Evolutionary conservation across 2,113 vertebrate genomes (phyloP).

Genomic region (Tachycineta bicolor): DNA sequence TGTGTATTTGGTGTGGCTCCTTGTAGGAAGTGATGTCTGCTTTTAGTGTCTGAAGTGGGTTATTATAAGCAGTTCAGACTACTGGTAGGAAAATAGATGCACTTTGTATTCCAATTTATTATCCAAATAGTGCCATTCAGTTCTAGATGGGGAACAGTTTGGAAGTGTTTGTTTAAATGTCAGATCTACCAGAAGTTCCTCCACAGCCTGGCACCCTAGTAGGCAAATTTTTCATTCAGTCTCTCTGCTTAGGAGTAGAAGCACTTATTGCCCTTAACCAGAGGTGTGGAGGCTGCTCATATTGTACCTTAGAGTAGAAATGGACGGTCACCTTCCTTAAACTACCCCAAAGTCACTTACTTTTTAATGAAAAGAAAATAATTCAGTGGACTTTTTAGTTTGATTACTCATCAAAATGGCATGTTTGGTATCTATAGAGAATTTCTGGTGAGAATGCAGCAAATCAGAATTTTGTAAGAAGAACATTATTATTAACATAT

Average conservation of each 20-base stretch:
- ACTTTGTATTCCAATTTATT: not conserved
- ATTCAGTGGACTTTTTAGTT: not conserved
- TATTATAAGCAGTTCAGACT: not conserved
- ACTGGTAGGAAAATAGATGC: not conserved
- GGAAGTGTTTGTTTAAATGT: not conserved
- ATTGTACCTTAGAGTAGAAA: not conserved
- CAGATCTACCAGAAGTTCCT: not conserved
- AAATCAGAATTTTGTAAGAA: not conserved
- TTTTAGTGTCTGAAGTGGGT: not conserved
- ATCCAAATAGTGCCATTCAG: not conserved
- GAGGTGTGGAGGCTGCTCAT: not conserved
- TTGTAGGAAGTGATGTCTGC: not conserved
- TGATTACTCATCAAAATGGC: not conserved
- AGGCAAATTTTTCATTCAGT: not conserved
- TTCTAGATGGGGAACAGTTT: not conserved
- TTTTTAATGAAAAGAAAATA: not conserved
- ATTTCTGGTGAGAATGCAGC: not conserved
- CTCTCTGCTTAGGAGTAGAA: not conserved
- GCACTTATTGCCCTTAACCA: not conserved
- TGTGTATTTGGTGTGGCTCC: not conserved
- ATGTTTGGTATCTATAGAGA: not conserved
- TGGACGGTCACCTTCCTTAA: not conserved
- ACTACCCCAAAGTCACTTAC: not conserved
- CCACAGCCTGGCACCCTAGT: not conserved
- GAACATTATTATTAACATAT: not conserved